These are phyloP conservation scores for Rhinichthys klamathensis DNA, from an alignment of 2,113 vertebrate species.

Conservation along the genomic window DNA sequence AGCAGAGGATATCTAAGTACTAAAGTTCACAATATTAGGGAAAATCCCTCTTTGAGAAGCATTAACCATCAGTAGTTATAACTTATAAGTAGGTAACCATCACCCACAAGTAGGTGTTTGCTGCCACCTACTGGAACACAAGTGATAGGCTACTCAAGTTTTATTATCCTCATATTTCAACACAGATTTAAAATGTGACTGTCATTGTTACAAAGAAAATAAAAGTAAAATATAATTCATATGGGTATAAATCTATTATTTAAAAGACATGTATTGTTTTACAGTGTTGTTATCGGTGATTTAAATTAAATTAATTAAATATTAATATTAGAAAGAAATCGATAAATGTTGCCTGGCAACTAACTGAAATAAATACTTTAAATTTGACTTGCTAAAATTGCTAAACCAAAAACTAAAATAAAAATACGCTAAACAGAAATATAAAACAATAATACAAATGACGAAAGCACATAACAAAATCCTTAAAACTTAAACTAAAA, in stretches of 20 bases:
- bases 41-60: neutral
- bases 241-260: neutral
- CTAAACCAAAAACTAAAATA: neutral
- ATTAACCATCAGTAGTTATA: neutral
- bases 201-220: neutral
- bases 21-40: slow-evolving; percentile 14
- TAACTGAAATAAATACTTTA: neutral
- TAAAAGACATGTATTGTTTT: neutral
- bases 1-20: neutral
- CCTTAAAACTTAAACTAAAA: neutral
- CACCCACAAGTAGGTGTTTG: slow-evolving; percentile 37
- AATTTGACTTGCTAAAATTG: neutral
- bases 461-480: neutral
- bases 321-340: no score
- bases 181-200: neutral
- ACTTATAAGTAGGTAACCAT: no score
- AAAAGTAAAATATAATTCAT: neutral
- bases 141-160: neutral
- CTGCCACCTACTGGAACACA: slow-evolving; percentile 63
- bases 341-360: neutral
- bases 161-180: neutral
- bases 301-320: no score
- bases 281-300: neutral
- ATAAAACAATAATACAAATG: no score
- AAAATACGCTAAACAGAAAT: no score